Conservation (phyloP, 2,113 vertebrate species). For the Mustelus asterias region DNA sequence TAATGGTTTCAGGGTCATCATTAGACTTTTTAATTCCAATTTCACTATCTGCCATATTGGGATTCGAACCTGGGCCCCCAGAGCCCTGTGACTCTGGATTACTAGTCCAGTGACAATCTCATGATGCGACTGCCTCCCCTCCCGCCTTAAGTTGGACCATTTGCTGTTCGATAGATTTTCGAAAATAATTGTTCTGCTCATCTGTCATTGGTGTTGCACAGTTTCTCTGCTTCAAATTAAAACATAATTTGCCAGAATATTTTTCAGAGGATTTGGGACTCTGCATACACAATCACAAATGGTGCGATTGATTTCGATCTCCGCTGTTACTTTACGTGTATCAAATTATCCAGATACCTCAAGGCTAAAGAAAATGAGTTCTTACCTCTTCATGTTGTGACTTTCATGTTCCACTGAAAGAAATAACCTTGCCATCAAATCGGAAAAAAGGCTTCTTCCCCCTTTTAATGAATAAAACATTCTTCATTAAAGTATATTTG, state of each 20-base stretch:
- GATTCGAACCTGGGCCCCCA: no score
- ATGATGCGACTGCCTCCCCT: no score
- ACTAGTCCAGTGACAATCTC: no score
- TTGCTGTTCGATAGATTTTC: not conserved
- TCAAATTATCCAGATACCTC: not conserved
- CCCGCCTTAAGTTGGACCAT: not conserved
- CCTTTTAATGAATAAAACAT: not conserved
- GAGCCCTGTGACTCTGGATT: no score
- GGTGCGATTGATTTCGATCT: no score
- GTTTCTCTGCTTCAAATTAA: not conserved
- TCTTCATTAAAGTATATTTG: not conserved
- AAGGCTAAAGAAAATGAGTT: not conserved
- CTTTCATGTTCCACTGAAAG: slow-evolving; percentile 16
- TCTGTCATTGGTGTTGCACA: not conserved
- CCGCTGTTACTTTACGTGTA: not conserved
- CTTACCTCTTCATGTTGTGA: not conserved
- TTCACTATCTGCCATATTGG: no score
- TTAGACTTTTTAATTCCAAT: no score
- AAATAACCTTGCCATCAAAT: not conserved
- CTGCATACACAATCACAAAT: not conserved
- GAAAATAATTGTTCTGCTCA: not conserved
- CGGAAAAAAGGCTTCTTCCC: not conserved
- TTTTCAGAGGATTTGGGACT: not conserved
- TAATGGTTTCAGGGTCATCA: no score
- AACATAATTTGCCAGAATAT: not conserved